phyloP scores from a whole-genome alignment of 2,888 invertebrate species.

The Corbicula japonica region DNA sequence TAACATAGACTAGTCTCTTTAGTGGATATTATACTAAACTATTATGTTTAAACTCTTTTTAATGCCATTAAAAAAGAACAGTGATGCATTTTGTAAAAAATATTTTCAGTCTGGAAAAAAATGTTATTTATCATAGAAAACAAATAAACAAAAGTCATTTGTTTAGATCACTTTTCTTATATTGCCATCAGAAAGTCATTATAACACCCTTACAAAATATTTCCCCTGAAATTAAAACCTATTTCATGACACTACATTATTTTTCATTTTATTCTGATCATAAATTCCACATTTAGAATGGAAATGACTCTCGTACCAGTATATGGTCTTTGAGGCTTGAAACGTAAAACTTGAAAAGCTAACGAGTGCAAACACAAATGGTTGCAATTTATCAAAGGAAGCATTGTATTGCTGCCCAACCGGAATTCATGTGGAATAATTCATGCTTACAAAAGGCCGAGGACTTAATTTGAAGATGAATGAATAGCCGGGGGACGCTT shows the following conservation, averaged over 20 bases:
- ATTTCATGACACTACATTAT: constrained; percentile 44
- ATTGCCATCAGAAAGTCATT: constrained; percentile 18
- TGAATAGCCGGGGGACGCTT: constrained; percentile 57
- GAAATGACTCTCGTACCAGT: constrained; percentile 43
- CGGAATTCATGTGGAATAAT: constrained; percentile 65
- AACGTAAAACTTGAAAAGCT: constrained; percentile 61
- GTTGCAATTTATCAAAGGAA: constrained; percentile 51
- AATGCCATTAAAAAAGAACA: too few relatives aligned
- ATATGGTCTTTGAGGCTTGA: constrained; percentile 61
- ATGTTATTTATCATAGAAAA: too few relatives aligned
- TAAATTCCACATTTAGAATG: constrained; percentile 51
- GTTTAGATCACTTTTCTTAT: constrained; percentile 3
- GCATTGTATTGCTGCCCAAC: constrained; percentile 58
- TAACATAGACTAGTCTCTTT: too few relatives aligned
- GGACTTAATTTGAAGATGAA: constrained; percentile 51
- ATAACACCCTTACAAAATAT: not conserved
- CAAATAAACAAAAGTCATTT: too few relatives aligned
- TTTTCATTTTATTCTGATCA: constrained; percentile 44
- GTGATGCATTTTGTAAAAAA: too few relatives aligned
- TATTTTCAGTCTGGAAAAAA: too few relatives aligned
- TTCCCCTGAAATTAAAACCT: constrained; percentile 33
- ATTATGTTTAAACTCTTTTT: too few relatives aligned
- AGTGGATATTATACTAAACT: too few relatives aligned
- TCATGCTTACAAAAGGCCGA: constrained; percentile 55
- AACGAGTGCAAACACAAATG: constrained; percentile 51